These are phyloP conservation scores for Spatulosminthurus flaviceps DNA, from an alignment of 2,888 invertebrate genomes.

Conservation along the genomic window DNA sequence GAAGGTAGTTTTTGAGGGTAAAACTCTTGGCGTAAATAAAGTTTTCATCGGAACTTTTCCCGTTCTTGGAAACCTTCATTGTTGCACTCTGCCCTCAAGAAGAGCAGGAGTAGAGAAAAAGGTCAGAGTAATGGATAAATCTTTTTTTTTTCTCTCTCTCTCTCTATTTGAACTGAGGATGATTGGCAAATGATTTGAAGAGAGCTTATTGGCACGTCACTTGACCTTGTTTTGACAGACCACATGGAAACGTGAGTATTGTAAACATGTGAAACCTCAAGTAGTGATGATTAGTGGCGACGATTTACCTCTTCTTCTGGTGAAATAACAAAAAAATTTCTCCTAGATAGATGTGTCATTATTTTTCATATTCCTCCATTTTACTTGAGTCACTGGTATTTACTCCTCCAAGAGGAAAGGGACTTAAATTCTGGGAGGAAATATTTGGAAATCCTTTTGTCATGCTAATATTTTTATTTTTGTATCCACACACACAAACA, in stretches of 20 bases:
- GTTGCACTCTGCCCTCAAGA: no score
- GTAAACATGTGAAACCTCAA: neutral
- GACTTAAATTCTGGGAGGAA: neutral
- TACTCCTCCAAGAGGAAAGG: neutral
- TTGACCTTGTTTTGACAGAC: conserved; percentile 41
- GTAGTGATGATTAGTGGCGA: conserved; percentile 15
- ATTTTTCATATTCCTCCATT: neutral
- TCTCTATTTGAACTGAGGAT: neutral
- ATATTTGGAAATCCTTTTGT: neutral
- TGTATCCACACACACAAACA: neutral
- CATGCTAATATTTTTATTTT: neutral
- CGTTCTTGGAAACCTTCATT: no score
- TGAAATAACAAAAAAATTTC: neutral
- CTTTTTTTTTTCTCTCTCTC: neutral
- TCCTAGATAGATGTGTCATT: neutral
- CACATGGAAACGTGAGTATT: conserved; percentile 32
- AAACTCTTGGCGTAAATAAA: no score
- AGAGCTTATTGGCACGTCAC: neutral
- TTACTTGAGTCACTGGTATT: neutral
- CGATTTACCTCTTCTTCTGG: neutral
- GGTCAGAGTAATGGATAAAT: neutral
- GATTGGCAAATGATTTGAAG: neutral
- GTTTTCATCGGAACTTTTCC: no score
- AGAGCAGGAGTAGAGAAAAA: no score
- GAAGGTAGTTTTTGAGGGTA: no score